Evolutionary conservation across 2,113 vertebrate genomes (phyloP).

Genomic region (Pachycephala philippinensis): DNA sequence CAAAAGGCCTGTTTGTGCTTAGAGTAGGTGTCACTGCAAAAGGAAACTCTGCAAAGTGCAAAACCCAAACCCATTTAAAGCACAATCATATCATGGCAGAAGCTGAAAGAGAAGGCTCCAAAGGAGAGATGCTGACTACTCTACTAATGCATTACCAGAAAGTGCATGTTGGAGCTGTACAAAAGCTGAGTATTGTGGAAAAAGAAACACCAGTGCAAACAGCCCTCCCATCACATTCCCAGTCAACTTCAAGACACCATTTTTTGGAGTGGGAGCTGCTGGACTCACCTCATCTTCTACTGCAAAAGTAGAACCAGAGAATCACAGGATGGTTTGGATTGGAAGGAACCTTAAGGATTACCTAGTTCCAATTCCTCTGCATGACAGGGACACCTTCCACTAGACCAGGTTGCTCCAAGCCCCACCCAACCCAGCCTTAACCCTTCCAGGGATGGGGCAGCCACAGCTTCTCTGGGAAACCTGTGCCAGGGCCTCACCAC

Average conservation of each 20-base stretch:
- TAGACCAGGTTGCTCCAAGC: background rate
- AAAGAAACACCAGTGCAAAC: background rate
- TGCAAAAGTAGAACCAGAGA: background rate
- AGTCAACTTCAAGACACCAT: background rate
- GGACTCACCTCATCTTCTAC: background rate
- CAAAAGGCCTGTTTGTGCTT: background rate
- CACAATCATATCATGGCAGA: background rate
- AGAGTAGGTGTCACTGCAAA: background rate
- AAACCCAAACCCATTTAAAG: background rate
- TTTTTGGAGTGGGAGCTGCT: background rate
- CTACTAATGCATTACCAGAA: background rate
- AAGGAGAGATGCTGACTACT: background rate
- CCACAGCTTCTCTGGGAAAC: background rate
- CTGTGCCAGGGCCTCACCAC: background rate
- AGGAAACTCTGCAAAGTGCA: background rate
- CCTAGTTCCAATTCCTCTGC: background rate
- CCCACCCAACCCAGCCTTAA: background rate
- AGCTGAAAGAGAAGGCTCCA: background rate
- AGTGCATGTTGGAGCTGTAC: too few relatives aligned
- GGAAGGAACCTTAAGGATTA: background rate
- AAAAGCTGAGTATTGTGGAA: background rate
- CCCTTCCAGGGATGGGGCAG: background rate
- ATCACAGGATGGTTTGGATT: background rate
- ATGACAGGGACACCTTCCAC: background rate
- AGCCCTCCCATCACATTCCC: background rate